These are phyloP conservation scores for Acanthiza pusilla DNA, from an alignment of 2,797 vertebrate genomes.

Conservation along the genomic window DNA sequence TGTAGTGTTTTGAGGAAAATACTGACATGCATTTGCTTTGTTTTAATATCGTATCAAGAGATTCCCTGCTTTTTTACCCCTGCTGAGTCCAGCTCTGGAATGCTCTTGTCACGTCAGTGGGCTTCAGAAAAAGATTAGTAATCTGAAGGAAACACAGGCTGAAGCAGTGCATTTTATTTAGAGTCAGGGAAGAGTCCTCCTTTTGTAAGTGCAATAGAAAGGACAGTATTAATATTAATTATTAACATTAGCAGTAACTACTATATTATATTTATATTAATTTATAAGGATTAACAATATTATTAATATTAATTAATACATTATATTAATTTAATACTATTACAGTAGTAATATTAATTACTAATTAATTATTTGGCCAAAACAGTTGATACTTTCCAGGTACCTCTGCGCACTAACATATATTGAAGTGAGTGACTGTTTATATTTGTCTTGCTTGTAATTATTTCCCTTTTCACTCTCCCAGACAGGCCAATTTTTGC, in stretches of 20 bases:
- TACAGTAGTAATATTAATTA: no score
- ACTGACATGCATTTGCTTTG: neutral
- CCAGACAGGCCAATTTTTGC: no score
- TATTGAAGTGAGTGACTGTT: no score
- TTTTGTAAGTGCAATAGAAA: neutral
- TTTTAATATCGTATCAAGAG: neutral
- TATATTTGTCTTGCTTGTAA: no score
- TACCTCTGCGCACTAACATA: neutral
- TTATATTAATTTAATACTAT: no score
- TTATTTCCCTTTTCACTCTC: no score
- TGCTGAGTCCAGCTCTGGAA: neutral
- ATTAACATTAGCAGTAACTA: no score
- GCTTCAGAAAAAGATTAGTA: neutral
- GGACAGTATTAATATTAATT: neutral
- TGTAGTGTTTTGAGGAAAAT: neutral
- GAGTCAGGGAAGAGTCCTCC: neutral
- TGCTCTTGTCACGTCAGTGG: neutral
- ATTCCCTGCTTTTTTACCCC: neutral
- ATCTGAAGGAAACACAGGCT: neutral
- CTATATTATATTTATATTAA: no score
- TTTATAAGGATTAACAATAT: no score
- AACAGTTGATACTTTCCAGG: neutral
- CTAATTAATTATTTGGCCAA: neutral
- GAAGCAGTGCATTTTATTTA: neutral
- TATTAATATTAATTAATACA: no score